Evolutionary conservation across 2,888 invertebrate species (phyloP).

Genomic region (Atethmia centrago): DNA sequence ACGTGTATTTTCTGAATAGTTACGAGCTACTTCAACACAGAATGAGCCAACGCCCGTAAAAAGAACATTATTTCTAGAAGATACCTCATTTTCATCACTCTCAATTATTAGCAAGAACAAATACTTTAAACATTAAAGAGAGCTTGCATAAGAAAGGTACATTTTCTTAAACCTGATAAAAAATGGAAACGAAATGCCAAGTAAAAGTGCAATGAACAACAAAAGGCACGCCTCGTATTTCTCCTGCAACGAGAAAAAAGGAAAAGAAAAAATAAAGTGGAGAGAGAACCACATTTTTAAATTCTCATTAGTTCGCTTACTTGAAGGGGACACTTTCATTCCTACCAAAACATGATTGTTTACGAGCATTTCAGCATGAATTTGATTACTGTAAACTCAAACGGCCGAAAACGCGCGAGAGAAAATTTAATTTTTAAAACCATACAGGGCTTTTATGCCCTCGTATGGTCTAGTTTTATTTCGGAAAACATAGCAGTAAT

Average conservation of each 20-base stretch:
- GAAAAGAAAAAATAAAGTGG: constrained; percentile 22
- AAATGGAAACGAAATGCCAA: constrained; percentile 48
- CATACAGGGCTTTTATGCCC: constrained; percentile 71
- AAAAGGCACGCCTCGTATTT: constrained; percentile 59
- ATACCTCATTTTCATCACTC: constrained; percentile 11
- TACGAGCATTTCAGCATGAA: constrained; percentile 68
- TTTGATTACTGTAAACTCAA: constrained; percentile 74
- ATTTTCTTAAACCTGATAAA: constrained; percentile 51
- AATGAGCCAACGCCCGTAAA: background rate
- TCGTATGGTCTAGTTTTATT: constrained; percentile 72
- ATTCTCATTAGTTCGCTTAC: constrained; percentile 74
- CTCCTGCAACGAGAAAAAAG: constrained; percentile 56
- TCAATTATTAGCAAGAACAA: constrained; percentile 29
- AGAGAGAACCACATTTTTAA: constrained; percentile 73
- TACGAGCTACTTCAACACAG: background rate
- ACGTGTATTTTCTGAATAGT: background rate
- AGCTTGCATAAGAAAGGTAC: constrained; percentile 25
- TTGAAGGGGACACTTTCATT: constrained; percentile 67
- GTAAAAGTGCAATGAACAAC: constrained; percentile 59
- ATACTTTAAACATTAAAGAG: constrained; percentile 33
- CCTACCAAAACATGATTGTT: constrained; percentile 66
- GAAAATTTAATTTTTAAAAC: constrained; percentile 79
- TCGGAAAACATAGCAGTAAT: constrained; percentile 76
- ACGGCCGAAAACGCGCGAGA: constrained; percentile 65
- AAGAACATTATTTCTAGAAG: background rate